phyloP scores from a whole-genome alignment of 2,113 vertebrate genomes.

The Apodemus speciosus region DNA sequence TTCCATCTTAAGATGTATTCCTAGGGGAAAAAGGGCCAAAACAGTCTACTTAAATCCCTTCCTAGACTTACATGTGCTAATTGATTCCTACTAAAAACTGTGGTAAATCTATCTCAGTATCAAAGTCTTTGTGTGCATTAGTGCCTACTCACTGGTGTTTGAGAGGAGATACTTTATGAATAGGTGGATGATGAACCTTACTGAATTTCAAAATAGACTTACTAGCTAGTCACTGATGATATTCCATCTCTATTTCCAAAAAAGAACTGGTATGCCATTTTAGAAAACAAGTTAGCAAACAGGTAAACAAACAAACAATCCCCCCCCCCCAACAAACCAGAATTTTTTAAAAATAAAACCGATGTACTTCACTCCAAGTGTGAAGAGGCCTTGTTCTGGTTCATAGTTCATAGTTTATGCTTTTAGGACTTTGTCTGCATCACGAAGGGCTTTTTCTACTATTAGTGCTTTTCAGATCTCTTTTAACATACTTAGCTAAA shows the following conservation, averaged over 20 bases:
- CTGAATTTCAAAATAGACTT: slow-evolving; percentile 10
- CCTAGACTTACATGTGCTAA: background rate
- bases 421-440: slow-evolving; percentile 33
- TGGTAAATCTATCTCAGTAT: background rate
- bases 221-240: background rate
- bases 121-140: background rate
- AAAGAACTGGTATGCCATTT: background rate
- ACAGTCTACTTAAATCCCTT: slow-evolving; percentile 43
- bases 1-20: slow-evolving; percentile 40
- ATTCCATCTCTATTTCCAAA: background rate
- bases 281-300: background rate
- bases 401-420: background rate
- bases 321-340: background rate
- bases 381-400: background rate
- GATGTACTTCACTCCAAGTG: slow-evolving; percentile 4
- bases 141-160: slow-evolving; percentile 1
- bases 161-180: background rate
- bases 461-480: background rate
- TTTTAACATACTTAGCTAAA: background rate
- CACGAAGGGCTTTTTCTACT: background rate
- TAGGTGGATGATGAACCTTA: background rate
- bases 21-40: background rate
- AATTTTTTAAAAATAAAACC: background rate
- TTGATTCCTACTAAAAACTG: background rate
- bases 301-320: background rate